Base-by-base conservation (phyloP, 2,113 vertebrate species). In the Monopterus albus region DNA sequence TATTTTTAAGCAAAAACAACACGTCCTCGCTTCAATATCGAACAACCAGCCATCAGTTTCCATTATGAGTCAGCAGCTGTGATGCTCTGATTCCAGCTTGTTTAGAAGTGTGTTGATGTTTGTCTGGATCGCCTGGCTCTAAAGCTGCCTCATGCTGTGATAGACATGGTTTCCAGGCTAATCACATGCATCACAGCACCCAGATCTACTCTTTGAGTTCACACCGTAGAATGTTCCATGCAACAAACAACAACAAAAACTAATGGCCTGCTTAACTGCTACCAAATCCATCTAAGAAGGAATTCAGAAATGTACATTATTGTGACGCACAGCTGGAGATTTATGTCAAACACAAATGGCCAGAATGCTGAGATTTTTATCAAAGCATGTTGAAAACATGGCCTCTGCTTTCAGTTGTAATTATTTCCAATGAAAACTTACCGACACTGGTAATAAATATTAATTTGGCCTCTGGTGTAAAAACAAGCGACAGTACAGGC, bases 131-230 rank as follows among this genome's bases (percentile, higher is more conserved):
- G 26, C 12, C 23, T 65, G 66, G 74, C 66, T 61, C 76, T 57
- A 72, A 70, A 40, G 58, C 20, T 9, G 2, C 57, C 53, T 63
- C 66, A 20, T 20, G 62, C 78, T 77, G 65, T 17, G 82, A 36
- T 47, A 76, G 55, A 70, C 59, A 66, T 13, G 64, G 11, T 49
- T 66, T 77, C 67, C 64, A 49, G 71, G 68, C 78, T 79, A 64
- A 83, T 88, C 63, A 72, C 79, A 78, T 70, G 66, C 82, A 77
- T 61, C 68, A 23, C 65, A 42, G 47, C 59, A n/a, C 26, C 36
- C 68, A 47, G 6, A 62, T 42, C 33, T 26, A 38, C 29, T 31
- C 51, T 3, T 18, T 36, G 17, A 58, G 52, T 42, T 38, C 26
- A 11, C 29, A 64, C 14, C 2, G 5, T 12, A 62, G 23, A 46